phyloP scores from a whole-genome alignment of 2,797 vertebrate genomes.

The Coracias cyanogaster region DNA sequence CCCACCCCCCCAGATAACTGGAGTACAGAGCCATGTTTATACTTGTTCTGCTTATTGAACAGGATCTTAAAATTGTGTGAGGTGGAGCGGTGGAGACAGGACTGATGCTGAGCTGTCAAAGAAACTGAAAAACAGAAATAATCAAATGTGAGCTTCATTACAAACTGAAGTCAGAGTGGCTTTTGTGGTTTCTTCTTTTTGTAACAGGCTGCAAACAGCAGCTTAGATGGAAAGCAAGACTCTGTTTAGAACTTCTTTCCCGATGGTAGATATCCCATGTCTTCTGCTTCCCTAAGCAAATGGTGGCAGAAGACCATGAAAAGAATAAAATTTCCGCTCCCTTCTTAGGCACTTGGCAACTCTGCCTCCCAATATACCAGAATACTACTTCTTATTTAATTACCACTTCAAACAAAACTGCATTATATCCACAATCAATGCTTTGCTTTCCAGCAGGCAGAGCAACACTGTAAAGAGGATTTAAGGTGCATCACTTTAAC shows the following conservation, averaged over 20 bases:
- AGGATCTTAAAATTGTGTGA: slow-evolving; percentile 21
- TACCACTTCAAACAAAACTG: slow-evolving; percentile 22
- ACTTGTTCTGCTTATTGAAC: slow-evolving; percentile 53
- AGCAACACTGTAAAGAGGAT: slow-evolving; percentile 2
- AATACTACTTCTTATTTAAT: slow-evolving; percentile 26
- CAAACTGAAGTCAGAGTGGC: background rate
- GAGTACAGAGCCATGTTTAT: background rate
- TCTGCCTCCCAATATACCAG: background rate
- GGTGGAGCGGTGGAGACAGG: background rate
- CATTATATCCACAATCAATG: background rate
- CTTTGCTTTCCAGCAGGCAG: slow-evolving; percentile 12
- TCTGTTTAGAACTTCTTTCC: background rate
- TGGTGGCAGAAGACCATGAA: background rate
- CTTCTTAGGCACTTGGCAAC: slow-evolving; percentile 7
- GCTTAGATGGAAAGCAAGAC: background rate
- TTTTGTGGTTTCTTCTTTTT: background rate
- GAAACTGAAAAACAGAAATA: slow-evolving; percentile 13
- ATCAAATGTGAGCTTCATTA: background rate
- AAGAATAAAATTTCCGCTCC: slow-evolving; percentile 4
- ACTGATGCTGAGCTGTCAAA: background rate
- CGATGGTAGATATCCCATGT: background rate
- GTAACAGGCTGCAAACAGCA: background rate
- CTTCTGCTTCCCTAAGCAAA: background rate
- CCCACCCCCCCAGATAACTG: background rate
- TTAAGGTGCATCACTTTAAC: background rate